Evolutionary conservation across 2,113 vertebrate species (phyloP), one percentile per base, ranked within the genome.

Genomic region (Circaetus cinerascens): DNA sequence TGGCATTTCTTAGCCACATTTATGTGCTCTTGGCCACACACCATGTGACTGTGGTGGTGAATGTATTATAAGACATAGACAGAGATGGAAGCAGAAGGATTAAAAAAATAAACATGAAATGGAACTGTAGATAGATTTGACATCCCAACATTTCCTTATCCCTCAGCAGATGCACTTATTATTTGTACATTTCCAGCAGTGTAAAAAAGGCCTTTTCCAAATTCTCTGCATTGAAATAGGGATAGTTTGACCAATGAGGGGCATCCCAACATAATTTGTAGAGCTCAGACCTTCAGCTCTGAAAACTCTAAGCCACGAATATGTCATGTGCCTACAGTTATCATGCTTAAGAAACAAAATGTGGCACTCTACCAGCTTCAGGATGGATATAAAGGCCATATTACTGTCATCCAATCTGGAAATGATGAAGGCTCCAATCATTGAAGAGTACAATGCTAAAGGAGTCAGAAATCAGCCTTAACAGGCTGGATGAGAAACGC

Each of bases 31-130:
- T 94, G 56, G 88, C 86, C 88, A 95, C 77, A 89, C 73, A 92
- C 57, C n/a, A 48, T 4, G 16, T 0, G 0, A 29, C 60, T 22
- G 60, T 0, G 0, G 63, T 62, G n/a, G 34, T 67, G 67, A 92
- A 80, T 56, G 23, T 25, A 64, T 74, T 93, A 12, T 36, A 88
- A 86, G 29, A 59, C 38, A 56, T 1, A 73, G 85, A 74, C n/a
- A 92, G 56, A 84, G 76, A 85, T 68, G 69, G 86, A 91, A 96
- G 77, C 38, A 64, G 40, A 12, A 91, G 30, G 56, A 92, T 73
- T 89, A n/a, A 86, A 82, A 95, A 96, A 92, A 91, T 20, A 94
- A 84, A 91, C 50, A 36, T 45, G 53, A 87, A 93, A 92, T 75
- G 32, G 15, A 75, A 72, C 76, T 82, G 84, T 32, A 93, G 84